Conservation (phyloP, 2,797 vertebrate genomes). For the Florisuga fusca region DNA sequence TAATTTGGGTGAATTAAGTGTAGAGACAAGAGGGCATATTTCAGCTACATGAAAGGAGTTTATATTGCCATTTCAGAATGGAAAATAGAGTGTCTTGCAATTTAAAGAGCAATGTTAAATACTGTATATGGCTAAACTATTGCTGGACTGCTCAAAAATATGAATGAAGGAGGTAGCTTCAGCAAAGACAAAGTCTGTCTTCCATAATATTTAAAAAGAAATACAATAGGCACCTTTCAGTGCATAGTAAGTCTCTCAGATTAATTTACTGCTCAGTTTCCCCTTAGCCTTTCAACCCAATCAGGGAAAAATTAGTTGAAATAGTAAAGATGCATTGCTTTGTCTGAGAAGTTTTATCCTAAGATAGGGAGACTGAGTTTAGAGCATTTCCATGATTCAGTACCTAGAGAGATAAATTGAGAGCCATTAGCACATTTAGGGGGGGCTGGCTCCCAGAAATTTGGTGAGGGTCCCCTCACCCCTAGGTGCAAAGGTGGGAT, state of each 20-base stretch:
- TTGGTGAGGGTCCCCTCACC: not conserved
- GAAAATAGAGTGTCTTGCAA: conserved; percentile 22
- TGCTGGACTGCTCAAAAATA: conserved; percentile 1
- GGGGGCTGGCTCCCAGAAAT: not conserved
- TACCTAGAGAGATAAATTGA: not conserved
- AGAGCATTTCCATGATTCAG: not conserved
- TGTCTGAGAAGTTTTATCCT: not conserved
- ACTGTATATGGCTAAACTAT: not conserved
- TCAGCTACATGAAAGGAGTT: conserved; percentile 29
- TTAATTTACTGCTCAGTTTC: not conserved
- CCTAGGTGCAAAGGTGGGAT: not conserved
- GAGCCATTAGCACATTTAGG: not conserved
- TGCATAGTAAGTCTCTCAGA: not conserved
- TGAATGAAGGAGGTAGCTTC: conserved; percentile 1
- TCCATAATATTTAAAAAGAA: not conserved
- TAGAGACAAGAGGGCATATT: not conserved
- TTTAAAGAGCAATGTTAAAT: conserved; percentile 3
- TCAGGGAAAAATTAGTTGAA: not conserved
- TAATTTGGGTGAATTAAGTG: conserved; percentile 56
- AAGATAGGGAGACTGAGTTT: not conserved
- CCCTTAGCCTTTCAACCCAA: not conserved
- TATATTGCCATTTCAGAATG: conserved; percentile 20
- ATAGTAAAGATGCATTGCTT: not conserved
- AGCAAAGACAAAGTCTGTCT: not conserved
- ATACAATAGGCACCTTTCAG: not conserved